Evolutionary conservation across 2,888 invertebrate species (phyloP).

Genomic region (Drosophila recens): DNA sequence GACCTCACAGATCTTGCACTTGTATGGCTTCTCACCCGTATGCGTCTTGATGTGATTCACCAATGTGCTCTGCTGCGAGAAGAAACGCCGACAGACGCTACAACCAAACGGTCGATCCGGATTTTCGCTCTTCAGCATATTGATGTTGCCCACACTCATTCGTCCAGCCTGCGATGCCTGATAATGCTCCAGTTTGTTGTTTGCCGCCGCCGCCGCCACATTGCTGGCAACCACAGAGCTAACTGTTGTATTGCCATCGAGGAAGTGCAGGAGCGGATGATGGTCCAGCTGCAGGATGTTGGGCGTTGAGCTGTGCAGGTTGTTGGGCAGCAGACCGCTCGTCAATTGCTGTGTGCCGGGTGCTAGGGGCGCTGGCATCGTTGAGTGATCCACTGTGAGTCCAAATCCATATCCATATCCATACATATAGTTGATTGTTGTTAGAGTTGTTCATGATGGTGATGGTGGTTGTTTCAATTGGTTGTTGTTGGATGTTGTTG

Average conservation of each 20-base stretch:
- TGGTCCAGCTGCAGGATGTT: constrained; percentile 80
- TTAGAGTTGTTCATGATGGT: constrained; percentile 39
- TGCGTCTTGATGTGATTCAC: constrained; percentile 83
- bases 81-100: constrained; percentile 80
- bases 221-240: constrained; percentile 78
- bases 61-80: constrained; percentile 83
- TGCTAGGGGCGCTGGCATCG: constrained; percentile 66
- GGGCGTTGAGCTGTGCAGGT: constrained; percentile 73
- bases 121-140: constrained; percentile 72
- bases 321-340: constrained; percentile 65
- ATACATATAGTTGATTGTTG: constrained; percentile 32
- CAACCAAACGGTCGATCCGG: constrained; percentile 83
- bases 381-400: constrained; percentile 69
- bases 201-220: constrained; percentile 65
- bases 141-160: constrained; percentile 70
- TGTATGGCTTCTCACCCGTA: constrained; percentile 83
- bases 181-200: constrained; percentile 66
- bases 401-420: constrained; percentile 59
- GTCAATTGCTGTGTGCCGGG: constrained; percentile 70
- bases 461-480: constrained; percentile 57
- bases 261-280: constrained; percentile 82
- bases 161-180: constrained; percentile 65
- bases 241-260: constrained; percentile 83
- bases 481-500: constrained; percentile 42
- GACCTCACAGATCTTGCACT: constrained; percentile 83